Evolutionary conservation across 2,113 vertebrate species (phyloP).

Genomic region (Gracilinanus agilis): DNA sequence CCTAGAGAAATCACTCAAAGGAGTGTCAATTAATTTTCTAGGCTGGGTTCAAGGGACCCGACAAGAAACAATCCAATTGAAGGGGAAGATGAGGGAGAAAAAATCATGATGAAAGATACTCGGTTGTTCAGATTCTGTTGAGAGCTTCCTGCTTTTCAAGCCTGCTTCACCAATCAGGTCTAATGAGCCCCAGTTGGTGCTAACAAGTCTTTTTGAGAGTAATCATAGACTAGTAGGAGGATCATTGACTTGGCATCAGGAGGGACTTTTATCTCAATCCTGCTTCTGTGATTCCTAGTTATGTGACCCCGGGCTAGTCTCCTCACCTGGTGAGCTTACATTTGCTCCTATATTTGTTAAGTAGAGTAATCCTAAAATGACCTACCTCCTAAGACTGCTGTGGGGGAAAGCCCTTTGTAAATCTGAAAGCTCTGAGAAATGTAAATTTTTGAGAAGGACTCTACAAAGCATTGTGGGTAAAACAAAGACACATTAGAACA

Average conservation of each 20-base stretch:
- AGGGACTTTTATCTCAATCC: neutral
- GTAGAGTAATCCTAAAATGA: neutral
- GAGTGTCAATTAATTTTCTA: neutral
- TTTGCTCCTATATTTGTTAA: neutral
- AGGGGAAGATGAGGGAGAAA: neutral
- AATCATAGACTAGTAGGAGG: neutral
- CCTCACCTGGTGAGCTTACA: neutral
- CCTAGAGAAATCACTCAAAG: neutral
- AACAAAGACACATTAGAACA: neutral
- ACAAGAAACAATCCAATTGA: neutral
- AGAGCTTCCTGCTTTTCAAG: neutral
- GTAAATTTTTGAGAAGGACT: neutral
- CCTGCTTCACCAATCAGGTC: neutral
- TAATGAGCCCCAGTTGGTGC: neutral
- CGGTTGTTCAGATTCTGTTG: neutral
- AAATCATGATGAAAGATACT: neutral
- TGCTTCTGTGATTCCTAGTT: neutral
- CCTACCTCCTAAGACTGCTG: neutral
- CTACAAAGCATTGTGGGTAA: too few species aligned
- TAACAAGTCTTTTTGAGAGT: neutral
- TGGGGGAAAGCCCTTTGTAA: neutral
- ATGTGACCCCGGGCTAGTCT: neutral
- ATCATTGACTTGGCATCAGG: neutral
- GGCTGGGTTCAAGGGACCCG: neutral
- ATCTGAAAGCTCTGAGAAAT: neutral